Percentiles rank a stretch among this genome's conserved stretches.
These are phyloP conservation scores for Papilio dardanus DNA, from an alignment of 1,140 invertebrate species.

Conservation along the genomic window DNA sequence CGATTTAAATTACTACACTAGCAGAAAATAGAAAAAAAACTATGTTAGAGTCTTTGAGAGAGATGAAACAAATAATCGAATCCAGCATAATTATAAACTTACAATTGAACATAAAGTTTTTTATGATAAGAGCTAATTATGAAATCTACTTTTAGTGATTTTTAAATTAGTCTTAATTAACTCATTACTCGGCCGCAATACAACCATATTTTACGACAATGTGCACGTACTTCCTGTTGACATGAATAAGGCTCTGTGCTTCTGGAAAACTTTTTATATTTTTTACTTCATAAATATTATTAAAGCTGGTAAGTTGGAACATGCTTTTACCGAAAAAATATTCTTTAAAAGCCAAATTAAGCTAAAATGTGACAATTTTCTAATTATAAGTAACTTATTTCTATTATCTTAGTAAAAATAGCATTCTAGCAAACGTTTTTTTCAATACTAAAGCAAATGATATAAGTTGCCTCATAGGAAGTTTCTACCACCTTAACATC, in stretches of 20 bases:
- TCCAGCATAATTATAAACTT: background rate
- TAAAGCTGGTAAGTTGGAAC: background rate
- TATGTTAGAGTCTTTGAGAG: too few species aligned
- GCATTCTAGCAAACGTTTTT: too few species aligned
- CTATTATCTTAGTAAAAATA: too few species aligned
- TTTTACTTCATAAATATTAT: background rate
- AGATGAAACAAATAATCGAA: too few species aligned
- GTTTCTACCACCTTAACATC: too few species aligned
- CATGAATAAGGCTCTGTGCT: background rate
- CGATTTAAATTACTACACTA: too few species aligned
- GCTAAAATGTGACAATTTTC: too few species aligned
- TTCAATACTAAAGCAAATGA: too few species aligned
- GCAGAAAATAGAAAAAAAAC: too few species aligned
- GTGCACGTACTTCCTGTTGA: conserved; percentile 13
- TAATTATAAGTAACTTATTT: too few species aligned
- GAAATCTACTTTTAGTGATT: background rate
- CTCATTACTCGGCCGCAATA: background rate
- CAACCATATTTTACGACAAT: background rate
- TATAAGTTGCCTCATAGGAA: too few species aligned
- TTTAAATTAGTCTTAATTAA: conserved; percentile 15
- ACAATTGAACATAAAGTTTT: background rate
- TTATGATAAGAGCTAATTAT: conserved; percentile 16
- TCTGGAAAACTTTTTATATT: background rate
- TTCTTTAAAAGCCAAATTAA: too few species aligned
- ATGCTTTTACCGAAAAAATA: background rate